phyloP scores from a whole-genome alignment of 2,797 vertebrate genomes.

The Danio albolineatus region DNA sequence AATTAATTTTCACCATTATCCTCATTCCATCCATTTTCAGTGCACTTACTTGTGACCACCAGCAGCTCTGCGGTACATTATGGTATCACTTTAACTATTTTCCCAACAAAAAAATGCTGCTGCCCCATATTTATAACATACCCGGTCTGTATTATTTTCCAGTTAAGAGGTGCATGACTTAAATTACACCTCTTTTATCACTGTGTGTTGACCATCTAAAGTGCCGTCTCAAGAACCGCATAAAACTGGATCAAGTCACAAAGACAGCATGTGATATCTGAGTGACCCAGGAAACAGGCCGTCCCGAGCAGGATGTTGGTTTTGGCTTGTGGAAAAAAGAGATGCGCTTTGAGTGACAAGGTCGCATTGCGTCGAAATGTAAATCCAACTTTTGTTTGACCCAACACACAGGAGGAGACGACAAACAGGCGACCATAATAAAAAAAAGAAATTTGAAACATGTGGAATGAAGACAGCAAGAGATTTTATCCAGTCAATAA shows the following conservation, averaged over 20 bases:
- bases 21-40: conserved; percentile 34
- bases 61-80: conserved; percentile 63
- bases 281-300: conserved; percentile 24
- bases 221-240: conserved; percentile 50
- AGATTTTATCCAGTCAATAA: conserved; percentile 56
- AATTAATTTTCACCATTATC: conserved; percentile 18
- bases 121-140: conserved; percentile 33
- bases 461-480: conserved; percentile 46
- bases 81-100: conserved; percentile 62
- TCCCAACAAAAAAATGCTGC: conserved; percentile 21
- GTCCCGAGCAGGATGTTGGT: conserved; percentile 36
- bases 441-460: conserved; percentile 15
- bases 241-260: conserved; percentile 51
- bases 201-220: conserved; percentile 49
- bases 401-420: conserved; percentile 7
- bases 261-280: conserved; percentile 33
- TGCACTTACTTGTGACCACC: conserved; percentile 58
- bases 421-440: conserved; percentile 31
- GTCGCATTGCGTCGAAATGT: conserved; percentile 34
- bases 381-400: conserved; percentile 48
- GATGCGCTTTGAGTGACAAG: conserved; percentile 35
- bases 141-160: conserved; percentile 47
- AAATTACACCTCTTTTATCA: conserved; percentile 46
- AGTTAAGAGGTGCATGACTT: conserved; percentile 47
- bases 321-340: conserved; percentile 35